A percentile compares a stretch with the other conserved stretches of the same genome.
Evolutionary conservation across 2,113 vertebrate species (phyloP).

Genomic region (Capra hircus): DNA sequence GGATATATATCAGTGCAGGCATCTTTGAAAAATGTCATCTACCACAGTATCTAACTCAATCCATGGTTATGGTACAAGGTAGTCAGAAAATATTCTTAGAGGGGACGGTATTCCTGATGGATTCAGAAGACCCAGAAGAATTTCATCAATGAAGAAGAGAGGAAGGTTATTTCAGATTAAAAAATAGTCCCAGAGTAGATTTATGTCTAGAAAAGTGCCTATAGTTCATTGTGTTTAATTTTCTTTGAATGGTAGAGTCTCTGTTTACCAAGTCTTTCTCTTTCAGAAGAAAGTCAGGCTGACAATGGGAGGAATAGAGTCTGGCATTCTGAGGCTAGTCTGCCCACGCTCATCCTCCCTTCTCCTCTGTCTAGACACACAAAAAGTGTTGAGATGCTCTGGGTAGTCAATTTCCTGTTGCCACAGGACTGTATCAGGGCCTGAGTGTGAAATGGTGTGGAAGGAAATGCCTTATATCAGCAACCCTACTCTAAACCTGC

Average conservation of each 20-base stretch:
- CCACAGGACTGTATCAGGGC: neutral
- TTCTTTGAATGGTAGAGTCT: neutral
- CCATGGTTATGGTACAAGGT: neutral
- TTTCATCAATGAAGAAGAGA: neutral
- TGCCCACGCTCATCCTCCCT: neutral
- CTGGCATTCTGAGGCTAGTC: neutral
- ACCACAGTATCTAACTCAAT: neutral
- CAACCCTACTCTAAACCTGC: neutral
- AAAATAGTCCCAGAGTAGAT: neutral
- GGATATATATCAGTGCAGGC: neutral
- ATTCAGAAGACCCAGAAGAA: neutral
- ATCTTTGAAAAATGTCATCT: conserved; percentile 1
- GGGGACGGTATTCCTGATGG: neutral
- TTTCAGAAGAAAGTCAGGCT: neutral
- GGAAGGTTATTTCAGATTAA: neutral
- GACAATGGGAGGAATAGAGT: neutral
- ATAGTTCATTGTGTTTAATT: neutral
- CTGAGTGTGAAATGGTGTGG: neutral
- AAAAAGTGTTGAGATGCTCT: neutral
- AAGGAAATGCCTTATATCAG: neutral
- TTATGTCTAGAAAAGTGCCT: neutral
- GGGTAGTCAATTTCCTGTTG: neutral
- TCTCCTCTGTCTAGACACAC: neutral
- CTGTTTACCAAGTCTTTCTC: neutral
- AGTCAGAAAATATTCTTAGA: neutral